Conservation (phyloP, 2,797 vertebrate genomes). For the Potorous gilbertii region DNA sequence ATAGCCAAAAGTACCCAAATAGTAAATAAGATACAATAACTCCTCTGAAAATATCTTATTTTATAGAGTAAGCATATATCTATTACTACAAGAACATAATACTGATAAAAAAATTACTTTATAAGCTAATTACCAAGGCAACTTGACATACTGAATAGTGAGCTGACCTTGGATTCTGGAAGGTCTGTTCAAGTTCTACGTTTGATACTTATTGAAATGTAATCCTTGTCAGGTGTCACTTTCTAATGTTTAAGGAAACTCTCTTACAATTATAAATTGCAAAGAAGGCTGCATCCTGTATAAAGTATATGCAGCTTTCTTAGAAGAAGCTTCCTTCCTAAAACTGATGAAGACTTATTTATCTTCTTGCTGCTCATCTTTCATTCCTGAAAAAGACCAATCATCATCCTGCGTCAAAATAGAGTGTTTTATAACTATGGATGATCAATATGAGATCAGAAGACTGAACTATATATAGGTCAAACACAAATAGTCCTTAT, state of each 20-base stretch:
- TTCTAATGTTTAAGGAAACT: background rate
- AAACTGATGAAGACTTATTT: background rate
- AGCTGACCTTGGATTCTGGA: background rate
- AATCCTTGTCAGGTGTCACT: background rate
- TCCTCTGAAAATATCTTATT: background rate
- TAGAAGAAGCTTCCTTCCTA: background rate
- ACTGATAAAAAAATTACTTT: slow-evolving; percentile 4
- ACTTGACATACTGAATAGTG: background rate
- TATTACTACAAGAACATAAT: background rate
- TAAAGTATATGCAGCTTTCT: background rate
- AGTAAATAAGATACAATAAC: background rate
- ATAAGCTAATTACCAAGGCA: background rate
- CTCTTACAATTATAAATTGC: background rate
- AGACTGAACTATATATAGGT: background rate
- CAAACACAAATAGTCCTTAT: background rate
- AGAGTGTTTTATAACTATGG: background rate
- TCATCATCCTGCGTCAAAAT: background rate
- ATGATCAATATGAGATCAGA: background rate
- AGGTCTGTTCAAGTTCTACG: background rate
- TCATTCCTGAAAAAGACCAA: background rate
- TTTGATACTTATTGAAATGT: background rate
- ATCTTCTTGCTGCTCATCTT: background rate
- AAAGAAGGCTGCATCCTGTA: background rate
- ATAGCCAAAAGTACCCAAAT: background rate
- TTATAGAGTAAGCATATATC: background rate